Percentiles rank a stretch among this genome's conserved stretches.
These are phyloP conservation scores for Hypomecis punctinalis DNA, from an alignment of 2,888 invertebrate genomes.

Conservation along the genomic window DNA sequence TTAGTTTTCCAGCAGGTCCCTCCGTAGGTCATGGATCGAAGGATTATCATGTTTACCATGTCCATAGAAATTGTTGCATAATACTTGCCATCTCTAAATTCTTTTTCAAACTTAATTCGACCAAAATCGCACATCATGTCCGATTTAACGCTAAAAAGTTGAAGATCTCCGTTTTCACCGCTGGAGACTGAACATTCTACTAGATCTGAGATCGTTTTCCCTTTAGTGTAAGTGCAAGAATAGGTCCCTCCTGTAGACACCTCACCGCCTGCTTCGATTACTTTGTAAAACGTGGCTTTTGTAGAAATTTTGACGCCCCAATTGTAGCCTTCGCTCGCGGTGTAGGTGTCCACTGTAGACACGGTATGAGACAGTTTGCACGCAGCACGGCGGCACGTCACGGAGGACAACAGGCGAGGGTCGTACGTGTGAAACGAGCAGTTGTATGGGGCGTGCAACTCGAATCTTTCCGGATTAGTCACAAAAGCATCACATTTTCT, in stretches of 20 bases:
- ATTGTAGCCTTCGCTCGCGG: too few species aligned
- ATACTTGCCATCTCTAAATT: background rate
- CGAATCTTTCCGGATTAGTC: background rate
- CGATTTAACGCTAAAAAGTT: background rate
- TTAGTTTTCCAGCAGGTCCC: background rate
- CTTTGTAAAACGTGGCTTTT: background rate
- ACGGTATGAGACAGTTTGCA: slow-evolving; percentile 1
- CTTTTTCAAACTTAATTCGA: background rate
- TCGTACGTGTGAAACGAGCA: background rate
- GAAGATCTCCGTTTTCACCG: background rate
- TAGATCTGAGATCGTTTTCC: background rate
- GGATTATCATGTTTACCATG: background rate
- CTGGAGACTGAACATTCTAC: background rate
- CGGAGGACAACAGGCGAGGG: background rate
- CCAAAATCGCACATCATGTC: slow-evolving; percentile 4
- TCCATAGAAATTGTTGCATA: background rate
- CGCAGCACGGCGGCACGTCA: background rate
- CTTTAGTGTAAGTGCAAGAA: background rate
- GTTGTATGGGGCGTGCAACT: background rate
- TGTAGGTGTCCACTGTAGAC: background rate
- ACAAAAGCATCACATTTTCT: background rate
- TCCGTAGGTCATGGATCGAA: background rate
- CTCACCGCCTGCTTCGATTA: slow-evolving; percentile 1
- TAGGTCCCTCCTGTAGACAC: slow-evolving; percentile 1
- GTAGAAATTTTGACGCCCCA: background rate